Evolutionary conservation across 1,140 invertebrate species (phyloP), one percentile per base, ranked within the genome.

Genomic region (Aphelinus atriplicis): DNA sequence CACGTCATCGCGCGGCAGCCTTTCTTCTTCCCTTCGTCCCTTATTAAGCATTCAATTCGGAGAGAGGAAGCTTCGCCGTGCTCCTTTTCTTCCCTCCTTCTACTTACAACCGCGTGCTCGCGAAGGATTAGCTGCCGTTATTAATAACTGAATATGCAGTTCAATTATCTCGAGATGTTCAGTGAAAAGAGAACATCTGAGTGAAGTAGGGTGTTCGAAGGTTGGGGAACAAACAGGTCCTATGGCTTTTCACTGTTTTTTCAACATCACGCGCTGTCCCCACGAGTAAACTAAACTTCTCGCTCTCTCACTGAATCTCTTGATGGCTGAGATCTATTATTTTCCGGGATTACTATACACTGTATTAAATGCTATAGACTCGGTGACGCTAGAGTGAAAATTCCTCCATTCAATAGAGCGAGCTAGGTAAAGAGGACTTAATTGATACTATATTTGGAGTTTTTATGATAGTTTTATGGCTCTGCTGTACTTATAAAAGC

Each of bases 31-130:
- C 45, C 72, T 56, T 47, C 42, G 58, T 1, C 47, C 46, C 9
- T 75, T 75, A 75, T 75, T 64, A 58, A 75, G 7, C 53, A 58
- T 69, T 75, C 53, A 62, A 75, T 64, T 73, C 56, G 1, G 26
- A 58, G 10, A 48, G n/a, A 50, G 58, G 6, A 62, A 50, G 5
- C 55, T 46, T 66, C 51, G 45, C 45, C 9, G 7, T 65, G 42
- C 58, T 70, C 51, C 26, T 26, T 26, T 26, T 26, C 26, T 26
- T 26, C 26, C 26, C 0, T 26, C 26, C 26, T 26, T 26, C 26
- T 26, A 26, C 26, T 26, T 26, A 0, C 26, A 26, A 26, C 26
- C 26, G 26, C 26, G 26, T 26, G 26, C 26, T 26, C 26, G 26
- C 26, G 26, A 26, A 26, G 26, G 26, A 26, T 26, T 26, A 26